Evolutionary conservation across 2,888 invertebrate genomes (phyloP), one percentile per base, ranked within the genome.

Genomic region (Cyaniris semiargus): DNA sequence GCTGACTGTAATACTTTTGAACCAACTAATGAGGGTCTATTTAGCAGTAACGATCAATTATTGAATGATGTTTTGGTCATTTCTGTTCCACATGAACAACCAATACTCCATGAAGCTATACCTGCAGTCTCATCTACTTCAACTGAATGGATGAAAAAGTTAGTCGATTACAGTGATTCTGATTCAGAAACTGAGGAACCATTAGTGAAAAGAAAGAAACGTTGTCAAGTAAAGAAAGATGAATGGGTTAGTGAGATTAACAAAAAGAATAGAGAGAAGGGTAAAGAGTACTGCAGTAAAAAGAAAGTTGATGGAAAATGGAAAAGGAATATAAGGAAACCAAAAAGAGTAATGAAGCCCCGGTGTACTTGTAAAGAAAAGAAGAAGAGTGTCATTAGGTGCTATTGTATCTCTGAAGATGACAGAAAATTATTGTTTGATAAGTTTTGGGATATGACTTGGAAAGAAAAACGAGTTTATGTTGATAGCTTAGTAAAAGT

Each of bases 151-250:
- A 76, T 48, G 76, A 76, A 76, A 48, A 53, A 76, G n/a, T n/a
- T 76, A 76, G 79, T 79, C 48, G 78, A 79, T 78, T 80, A 80
- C 70, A 80, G 78, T 79, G 78, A 78, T 70, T 71, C 78, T 78
- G 79, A 78, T 75, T 72, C 77, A 27, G 76, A 75, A 72, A 72
- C 44, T 72, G 77, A 78, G 76, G 79, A 80, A 80, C 79, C 76
- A 74, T 53, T 58, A 74, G 74, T 78, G 78, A 80, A 79, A 80
- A 79, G 78, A 72, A 72, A 72, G 72, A 76, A 79, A 77, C 74
- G 80, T 53, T 80, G 80, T 60, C 78, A 80, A 76, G 79, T 80
- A 78, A 80, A 78, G 76, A 79, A 79, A 66, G 78, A 78, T 58
- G 77, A 79, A 71, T 79, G 77, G 79, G 72, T 70, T 74, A 75